Percentiles rank a stretch among this genome's conserved stretches.
Conservation (phyloP, 37 sponge, comb jelly and placozoan species). For the Mnemiopsis leidyi region DNA sequence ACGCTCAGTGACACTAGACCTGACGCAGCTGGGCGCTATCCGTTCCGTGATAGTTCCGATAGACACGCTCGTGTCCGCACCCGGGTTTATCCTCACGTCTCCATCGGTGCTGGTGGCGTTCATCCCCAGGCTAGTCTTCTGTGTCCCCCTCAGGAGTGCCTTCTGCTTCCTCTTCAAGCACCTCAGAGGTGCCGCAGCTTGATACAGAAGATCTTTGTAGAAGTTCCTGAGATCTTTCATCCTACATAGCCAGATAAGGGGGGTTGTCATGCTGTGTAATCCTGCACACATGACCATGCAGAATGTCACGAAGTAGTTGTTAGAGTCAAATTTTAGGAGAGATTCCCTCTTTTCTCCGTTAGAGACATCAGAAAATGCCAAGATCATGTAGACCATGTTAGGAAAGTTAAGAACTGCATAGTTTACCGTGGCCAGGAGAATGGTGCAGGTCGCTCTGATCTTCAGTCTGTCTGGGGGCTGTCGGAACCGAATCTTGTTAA, state of each 20-base stretch:
- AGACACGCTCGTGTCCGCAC: background rate
- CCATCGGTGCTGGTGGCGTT: background rate
- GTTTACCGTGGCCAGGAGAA: background rate
- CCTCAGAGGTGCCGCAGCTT: background rate
- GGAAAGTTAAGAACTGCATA: background rate
- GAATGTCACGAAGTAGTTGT: constrained; percentile 27
- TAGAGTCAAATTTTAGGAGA: background rate
- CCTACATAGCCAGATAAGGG: background rate
- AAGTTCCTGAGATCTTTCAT: background rate
- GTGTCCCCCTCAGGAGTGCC: background rate
- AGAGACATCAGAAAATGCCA: background rate
- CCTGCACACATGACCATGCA: constrained; percentile 17
- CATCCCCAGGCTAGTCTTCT: background rate
- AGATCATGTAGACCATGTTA: background rate
- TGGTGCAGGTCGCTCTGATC: background rate
- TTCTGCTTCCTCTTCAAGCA: background rate
- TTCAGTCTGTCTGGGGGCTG: constrained; percentile 11
- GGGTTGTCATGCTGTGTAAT: background rate
- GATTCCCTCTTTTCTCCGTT: too few relatives aligned
- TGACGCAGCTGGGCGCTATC: too few relatives aligned
- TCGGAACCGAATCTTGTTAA: background rate
- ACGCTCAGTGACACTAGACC: background rate
- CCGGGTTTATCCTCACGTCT: background rate
- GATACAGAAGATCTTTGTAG: background rate
- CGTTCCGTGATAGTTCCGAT: background rate